phyloP scores from a whole-genome alignment of 2,113 vertebrate genomes.

The Turdus rufiventris region DNA sequence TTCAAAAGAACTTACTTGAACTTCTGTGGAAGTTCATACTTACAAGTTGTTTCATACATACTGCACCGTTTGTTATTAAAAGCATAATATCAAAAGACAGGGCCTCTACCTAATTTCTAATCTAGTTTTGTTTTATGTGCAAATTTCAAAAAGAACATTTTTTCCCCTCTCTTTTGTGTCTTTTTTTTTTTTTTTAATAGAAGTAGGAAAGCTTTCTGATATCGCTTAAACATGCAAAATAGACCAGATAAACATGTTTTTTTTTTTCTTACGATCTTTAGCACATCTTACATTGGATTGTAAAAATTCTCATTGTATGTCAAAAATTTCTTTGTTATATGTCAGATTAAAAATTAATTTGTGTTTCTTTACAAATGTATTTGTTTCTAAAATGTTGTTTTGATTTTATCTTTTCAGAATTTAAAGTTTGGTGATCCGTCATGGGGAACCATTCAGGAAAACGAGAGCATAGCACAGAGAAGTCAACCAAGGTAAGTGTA shows the following conservation, averaged over 20 bases:
- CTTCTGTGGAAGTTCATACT: not conserved
- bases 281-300: not conserved
- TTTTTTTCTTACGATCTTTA: not conserved
- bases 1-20: not conserved
- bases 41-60: not conserved
- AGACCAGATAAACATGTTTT: not conserved
- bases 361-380: not conserved
- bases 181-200: not conserved
- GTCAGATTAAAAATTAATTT: not conserved
- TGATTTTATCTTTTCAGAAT: constrained; percentile 41
- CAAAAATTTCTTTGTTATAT: not conserved
- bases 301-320: not conserved
- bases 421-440: not conserved
- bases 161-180: not conserved
- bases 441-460: constrained; percentile 77
- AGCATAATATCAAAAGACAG: rapidly evolving
- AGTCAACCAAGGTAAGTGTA: constrained; percentile 60
- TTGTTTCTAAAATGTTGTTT: not conserved
- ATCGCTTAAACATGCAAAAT: not conserved
- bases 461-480: constrained; percentile 53
- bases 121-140: not conserved
- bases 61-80: not conserved
- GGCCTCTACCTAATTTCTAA: not conserved
- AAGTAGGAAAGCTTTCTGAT: not conserved
- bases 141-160: not conserved